These are phyloP conservation scores for Muscidifurax raptorellus DNA, from an alignment of 1,140 invertebrate genomes.

Conservation along the genomic window DNA sequence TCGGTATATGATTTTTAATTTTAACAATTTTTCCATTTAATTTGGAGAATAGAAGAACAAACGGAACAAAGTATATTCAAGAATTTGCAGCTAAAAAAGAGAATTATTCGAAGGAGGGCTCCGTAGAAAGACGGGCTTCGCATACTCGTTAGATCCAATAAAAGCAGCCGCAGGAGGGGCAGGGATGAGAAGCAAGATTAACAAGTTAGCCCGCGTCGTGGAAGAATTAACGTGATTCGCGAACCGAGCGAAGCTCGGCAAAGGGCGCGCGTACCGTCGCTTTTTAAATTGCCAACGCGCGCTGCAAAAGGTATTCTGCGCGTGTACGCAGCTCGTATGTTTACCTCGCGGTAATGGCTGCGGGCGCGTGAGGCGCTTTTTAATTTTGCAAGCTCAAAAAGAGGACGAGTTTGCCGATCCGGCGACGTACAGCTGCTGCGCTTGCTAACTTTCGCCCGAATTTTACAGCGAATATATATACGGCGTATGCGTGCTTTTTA, in stretches of 20 bases:
- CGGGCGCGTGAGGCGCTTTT: background rate
- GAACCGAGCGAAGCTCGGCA: background rate
- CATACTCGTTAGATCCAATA: background rate
- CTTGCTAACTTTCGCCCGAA: background rate
- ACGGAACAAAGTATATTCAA: too few species aligned
- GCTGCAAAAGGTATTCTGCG: background rate
- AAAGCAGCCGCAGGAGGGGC: background rate
- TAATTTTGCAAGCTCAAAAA: conserved; percentile 1
- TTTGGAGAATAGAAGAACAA: too few species aligned
- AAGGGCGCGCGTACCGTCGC: background rate
- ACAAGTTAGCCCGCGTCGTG: background rate
- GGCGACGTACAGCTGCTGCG: background rate
- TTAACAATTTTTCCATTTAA: too few species aligned
- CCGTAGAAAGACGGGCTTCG: background rate
- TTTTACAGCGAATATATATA: background rate
- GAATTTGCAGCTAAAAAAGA: too few species aligned
- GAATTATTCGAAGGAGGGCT: too few species aligned
- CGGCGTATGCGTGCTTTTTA: background rate
- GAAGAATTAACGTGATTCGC: conserved; percentile 8
- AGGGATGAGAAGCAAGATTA: background rate
- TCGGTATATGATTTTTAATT: too few species aligned
- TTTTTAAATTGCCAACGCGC: conserved; percentile 12
- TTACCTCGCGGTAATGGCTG: conserved; percentile 4
- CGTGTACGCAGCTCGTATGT: conserved; percentile 21
- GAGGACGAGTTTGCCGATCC: background rate